Evolutionary conservation across 1,140 invertebrate genomes (phyloP), one percentile per base, ranked within the genome.

Genomic region (Heliothis subflexa): DNA sequence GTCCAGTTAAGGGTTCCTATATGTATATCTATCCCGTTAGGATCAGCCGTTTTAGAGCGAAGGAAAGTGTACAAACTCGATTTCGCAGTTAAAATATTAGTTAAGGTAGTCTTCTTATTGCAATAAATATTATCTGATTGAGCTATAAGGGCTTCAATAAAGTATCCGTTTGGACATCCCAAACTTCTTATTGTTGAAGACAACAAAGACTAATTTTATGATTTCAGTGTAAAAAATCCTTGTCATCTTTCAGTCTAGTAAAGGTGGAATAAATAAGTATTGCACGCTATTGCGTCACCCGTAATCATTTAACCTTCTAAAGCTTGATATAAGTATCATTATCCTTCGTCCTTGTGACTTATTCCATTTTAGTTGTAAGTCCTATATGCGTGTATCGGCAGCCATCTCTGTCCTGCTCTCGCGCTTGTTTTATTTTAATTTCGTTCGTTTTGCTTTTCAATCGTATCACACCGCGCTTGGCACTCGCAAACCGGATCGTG

Each of bases 401-500:
- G 72, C 71, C 71, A 74, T 61, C 57, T 54, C 50, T 28, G 55
- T 71, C 57, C 72, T 62, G 52, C 72, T 62, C 55, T 62, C 57
- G 33, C 47, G 21, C 28, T 68, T 59, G 71, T 68, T 71, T 80
- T 76, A 62, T 76, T 80, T 80, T 72, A 80, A 66, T 76, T 80
- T 77, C 25, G 45, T 52, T 76, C 73, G 64, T 68, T 47, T 76
- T 71, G 73, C 73, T 75, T 76, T 55, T 66, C 72, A 71, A 61
- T 71, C 73, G 79, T 80, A 76, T 57, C 79, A 80, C 73, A 55
- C 54, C 64, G 79, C 52, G 79, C 79, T 76, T 80, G 73, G 73
- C 79, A 80, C 79, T 71, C 62, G 59, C 59, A 80, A 80, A 80
- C 79, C 73, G 79, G 73, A 72, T 68, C 50, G 50, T 80, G 79